Evolutionary conservation across 2,888 invertebrate genomes (phyloP).

Genomic region (Lottia scabra): DNA sequence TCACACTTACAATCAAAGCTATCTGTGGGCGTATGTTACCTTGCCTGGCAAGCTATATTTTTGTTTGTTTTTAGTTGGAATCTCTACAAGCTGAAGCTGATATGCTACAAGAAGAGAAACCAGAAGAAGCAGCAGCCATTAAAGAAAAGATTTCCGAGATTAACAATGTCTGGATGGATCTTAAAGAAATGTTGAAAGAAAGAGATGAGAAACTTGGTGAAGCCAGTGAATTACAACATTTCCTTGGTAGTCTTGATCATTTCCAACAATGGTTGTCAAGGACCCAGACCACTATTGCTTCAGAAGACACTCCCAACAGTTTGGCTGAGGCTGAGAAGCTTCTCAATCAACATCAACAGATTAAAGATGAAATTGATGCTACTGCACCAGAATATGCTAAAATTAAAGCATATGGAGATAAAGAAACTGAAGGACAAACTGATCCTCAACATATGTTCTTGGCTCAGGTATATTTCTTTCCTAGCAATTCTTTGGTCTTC

Average conservation of each 20-base stretch:
- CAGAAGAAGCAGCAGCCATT: conserved; percentile 76
- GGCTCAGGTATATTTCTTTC: conserved; percentile 76
- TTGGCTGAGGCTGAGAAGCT: conserved; percentile 91
- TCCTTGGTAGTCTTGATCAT: conserved; percentile 91
- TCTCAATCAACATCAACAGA: conserved; percentile 96
- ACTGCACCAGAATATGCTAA: conserved; percentile 97
- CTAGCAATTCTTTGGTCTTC: too few species aligned
- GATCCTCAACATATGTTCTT: conserved; percentile 99
- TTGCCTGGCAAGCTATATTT: too few species aligned
- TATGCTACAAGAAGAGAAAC: conserved; percentile 91
- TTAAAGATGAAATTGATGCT: conserved; percentile 99
- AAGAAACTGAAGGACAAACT: conserved; percentile 77
- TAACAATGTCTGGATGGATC: conserved; percentile 93
- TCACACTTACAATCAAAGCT: too few species aligned
- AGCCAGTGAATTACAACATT: conserved; percentile 95
- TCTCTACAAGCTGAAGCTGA: conserved; percentile 94
- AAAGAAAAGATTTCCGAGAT: conserved; percentile 87
- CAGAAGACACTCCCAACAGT: conserved; percentile 68
- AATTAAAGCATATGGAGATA: conserved; percentile 98
- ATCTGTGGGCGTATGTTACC: too few species aligned
- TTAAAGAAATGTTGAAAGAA: conserved; percentile 97
- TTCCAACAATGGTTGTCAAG: conserved; percentile 99
- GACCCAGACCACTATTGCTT: conserved; percentile 89
- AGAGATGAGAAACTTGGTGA: conserved; percentile 98
- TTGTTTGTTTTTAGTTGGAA: conserved; percentile 76